Percentiles rank a stretch among this genome's conserved stretches.
Conservation (phyloP, 2,888 invertebrate genomes). For the Netelia melanura region DNA sequence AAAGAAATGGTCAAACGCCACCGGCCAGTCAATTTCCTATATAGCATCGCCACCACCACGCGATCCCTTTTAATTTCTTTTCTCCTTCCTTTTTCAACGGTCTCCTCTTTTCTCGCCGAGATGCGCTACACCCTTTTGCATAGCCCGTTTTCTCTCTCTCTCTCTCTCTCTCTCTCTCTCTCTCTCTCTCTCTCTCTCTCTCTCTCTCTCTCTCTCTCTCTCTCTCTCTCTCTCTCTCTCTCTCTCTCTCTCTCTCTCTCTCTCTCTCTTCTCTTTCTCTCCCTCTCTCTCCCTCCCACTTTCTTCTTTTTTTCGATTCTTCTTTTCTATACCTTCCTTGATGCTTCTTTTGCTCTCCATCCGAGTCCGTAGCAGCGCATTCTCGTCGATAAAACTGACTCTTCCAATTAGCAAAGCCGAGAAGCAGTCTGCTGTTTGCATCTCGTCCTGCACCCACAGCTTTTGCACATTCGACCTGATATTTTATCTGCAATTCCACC, state of each 20-base stretch:
- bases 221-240: conserved; percentile 17
- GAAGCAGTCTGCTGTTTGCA: conserved; percentile 34
- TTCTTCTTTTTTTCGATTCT: conserved; percentile 14
- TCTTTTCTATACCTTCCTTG: conserved; percentile 7
- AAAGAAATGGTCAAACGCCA: conserved; percentile 21
- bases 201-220: conserved; percentile 8
- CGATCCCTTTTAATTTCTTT: conserved; percentile 67
- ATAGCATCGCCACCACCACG: conserved; percentile 52
- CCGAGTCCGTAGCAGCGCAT: conserved; percentile 47
- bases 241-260: not conserved
- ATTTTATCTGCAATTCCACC: conserved; percentile 12
- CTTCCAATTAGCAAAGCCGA: conserved; percentile 67
- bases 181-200: not conserved
- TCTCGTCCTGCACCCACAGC: conserved; percentile 30
- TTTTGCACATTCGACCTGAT: conserved; percentile 30
- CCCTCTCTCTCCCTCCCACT: conserved; percentile 12
- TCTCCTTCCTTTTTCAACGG: conserved; percentile 50
- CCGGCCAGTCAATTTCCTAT: conserved; percentile 62
- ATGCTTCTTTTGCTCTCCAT: conserved; percentile 47
- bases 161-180: conserved; percentile 19
- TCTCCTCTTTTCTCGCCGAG: conserved; percentile 70
- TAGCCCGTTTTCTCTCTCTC: conserved; percentile 23
- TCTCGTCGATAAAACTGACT: conserved; percentile 69
- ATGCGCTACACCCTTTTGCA: conserved; percentile 67
- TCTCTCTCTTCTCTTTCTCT: conserved; percentile 20